Percentiles rank a stretch among this genome's conserved stretches.
Conservation (phyloP, 2,888 invertebrate species). For the Acanthosepion pharaonis region DNA sequence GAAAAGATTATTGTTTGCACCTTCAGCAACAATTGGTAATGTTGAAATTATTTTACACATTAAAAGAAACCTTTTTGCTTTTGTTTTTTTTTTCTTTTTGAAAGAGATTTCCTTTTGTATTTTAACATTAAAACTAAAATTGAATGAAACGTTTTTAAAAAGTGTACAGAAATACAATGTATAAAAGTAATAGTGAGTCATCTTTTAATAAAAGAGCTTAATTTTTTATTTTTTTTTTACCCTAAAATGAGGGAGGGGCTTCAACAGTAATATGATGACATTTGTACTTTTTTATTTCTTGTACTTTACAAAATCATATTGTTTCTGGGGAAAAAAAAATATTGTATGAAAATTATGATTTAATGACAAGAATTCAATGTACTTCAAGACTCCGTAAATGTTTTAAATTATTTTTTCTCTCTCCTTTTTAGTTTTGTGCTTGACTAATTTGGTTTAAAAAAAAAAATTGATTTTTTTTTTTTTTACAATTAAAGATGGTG, state of each 20-base stretch:
- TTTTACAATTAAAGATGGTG: background rate
- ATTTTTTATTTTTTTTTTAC: background rate
- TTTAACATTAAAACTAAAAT: background rate
- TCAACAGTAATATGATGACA: background rate
- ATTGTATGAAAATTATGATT: background rate
- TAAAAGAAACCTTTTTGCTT: background rate
- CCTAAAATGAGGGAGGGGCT: background rate
- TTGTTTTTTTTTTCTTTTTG: background rate
- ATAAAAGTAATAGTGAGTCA: background rate
- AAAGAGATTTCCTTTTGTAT: background rate
- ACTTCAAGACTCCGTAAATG: background rate
- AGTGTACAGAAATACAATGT: background rate
- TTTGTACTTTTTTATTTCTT: background rate
- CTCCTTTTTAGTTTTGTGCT: background rate
- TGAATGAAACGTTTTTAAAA: background rate
- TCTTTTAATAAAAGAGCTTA: background rate
- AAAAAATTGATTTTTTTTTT: background rate
- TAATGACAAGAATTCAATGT: background rate
- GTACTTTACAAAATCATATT: background rate
- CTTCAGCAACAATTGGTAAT: background rate
- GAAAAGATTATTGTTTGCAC: background rate
- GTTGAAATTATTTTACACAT: background rate
- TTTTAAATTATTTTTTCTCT: background rate
- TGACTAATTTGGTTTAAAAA: background rate
- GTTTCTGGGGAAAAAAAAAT: background rate